Evolutionary conservation across 1,140 invertebrate genomes (phyloP).

Genomic region (Harlomillsia oculata): DNA sequence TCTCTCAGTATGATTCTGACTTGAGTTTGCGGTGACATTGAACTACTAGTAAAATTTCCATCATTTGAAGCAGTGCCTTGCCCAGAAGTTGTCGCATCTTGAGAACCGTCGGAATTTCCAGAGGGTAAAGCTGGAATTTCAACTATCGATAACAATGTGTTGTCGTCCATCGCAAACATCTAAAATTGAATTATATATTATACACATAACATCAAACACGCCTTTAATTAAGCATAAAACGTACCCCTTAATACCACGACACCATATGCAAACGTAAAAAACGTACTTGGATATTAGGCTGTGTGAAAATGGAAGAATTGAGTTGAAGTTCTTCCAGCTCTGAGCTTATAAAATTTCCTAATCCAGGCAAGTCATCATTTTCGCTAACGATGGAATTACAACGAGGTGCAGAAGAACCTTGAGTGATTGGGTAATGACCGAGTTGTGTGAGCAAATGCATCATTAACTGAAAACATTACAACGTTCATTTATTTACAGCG

Average conservation of each 20-base stretch:
- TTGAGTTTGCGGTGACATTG: no score
- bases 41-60: no score
- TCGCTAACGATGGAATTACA: slow-evolving; percentile 80
- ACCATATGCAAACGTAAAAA: not conserved
- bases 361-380: slow-evolving; percentile 79
- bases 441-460: slow-evolving; percentile 76
- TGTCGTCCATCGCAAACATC: slow-evolving; percentile 72
- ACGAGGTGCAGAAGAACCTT: slow-evolving; percentile 63
- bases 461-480: slow-evolving; percentile 45
- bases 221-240: not conserved
- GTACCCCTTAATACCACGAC: no score
- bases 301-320: slow-evolving; percentile 66
- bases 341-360: no score
- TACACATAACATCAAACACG: not conserved
- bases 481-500: no score
- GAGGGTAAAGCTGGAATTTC: slow-evolving; percentile 83
- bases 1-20: slow-evolving; percentile 81
- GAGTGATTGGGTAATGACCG: slow-evolving; percentile 75
- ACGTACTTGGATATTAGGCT: slow-evolving; percentile 66
- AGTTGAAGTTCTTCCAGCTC: slow-evolving; percentile 55
- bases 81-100: slow-evolving; percentile 71
- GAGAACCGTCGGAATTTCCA: slow-evolving; percentile 63
- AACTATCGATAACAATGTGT: slow-evolving; percentile 76
- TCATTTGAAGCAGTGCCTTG: slow-evolving; percentile 48
- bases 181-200: slow-evolving; percentile 46